These are phyloP conservation scores for Calyptomena viridis DNA, from an alignment of 2,113 vertebrate genomes.

Conservation along the genomic window DNA sequence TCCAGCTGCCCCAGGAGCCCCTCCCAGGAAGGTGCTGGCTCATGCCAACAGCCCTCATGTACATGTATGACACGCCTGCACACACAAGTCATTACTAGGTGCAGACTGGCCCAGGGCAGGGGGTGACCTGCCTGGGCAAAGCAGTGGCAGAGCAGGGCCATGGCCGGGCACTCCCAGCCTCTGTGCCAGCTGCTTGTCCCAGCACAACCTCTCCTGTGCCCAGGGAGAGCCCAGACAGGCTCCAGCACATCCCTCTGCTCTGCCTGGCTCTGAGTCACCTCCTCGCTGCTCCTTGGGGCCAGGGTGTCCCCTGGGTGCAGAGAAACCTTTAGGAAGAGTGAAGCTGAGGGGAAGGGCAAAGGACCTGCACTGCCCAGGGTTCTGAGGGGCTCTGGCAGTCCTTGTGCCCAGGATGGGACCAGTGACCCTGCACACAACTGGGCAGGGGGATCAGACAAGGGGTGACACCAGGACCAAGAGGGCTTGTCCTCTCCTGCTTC, in stretches of 20 bases:
- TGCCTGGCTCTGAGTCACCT: not conserved
- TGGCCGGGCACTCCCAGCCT: not conserved
- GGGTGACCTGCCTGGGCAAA: not conserved
- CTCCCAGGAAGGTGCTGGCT: not conserved
- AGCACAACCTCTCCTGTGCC: not conserved
- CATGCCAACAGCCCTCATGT: not conserved
- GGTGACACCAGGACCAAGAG: not conserved
- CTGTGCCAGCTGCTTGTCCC: not conserved
- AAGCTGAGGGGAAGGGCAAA: not conserved
- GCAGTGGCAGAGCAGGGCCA: not conserved
- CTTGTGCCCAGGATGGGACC: not conserved
- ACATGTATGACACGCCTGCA: not conserved
- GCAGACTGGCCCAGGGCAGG: not conserved
- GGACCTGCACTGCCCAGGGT: accelerated
- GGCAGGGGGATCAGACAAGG: not conserved
- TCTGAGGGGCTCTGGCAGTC: too few relatives aligned
- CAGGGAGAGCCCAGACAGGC: not conserved
- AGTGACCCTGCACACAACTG: not conserved
- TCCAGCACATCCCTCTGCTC: not conserved
- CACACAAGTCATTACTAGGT: not conserved
- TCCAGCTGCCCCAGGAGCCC: not conserved
- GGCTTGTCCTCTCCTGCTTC: not conserved
- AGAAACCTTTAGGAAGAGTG: not conserved
- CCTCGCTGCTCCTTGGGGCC: not conserved
- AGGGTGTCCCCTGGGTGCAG: not conserved